Conservation (phyloP, 2,797 vertebrate genomes). For the Manis crassicaudata region DNA sequence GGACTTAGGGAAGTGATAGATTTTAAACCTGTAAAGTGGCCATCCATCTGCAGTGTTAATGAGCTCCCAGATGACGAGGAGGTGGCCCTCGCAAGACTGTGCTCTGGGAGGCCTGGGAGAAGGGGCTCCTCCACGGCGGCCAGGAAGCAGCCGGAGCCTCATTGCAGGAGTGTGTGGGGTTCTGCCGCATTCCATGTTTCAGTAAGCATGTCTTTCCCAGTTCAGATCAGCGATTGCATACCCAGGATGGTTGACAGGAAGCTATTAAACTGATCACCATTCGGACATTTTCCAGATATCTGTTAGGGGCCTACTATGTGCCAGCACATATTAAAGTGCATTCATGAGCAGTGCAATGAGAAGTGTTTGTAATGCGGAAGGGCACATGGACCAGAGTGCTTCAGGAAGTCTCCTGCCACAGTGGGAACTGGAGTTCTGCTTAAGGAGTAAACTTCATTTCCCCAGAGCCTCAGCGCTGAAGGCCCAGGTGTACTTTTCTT, state of each 20-base stretch:
- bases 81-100: fast-evolving
- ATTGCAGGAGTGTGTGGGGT: neutral
- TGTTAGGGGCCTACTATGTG: neutral
- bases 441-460: neutral
- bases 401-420: neutral
- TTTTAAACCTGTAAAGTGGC: neutral
- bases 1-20: neutral
- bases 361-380: neutral
- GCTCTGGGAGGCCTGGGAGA: neutral
- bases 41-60: neutral
- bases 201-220: neutral
- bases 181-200: neutral
- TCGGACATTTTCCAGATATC: neutral
- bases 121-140: neutral
- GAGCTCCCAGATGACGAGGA: neutral
- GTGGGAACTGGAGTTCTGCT: neutral
- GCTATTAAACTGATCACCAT: neutral
- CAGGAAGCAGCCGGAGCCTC: neutral
- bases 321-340: neutral
- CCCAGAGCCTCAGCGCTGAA: neutral
- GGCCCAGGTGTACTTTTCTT: neutral
- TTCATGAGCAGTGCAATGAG: neutral
- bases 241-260: neutral
- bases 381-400: neutral
- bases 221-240: neutral